These are phyloP conservation scores for Drosophila arizonae DNA, from an alignment of 1,140 invertebrate genomes.

Conservation along the genomic window DNA sequence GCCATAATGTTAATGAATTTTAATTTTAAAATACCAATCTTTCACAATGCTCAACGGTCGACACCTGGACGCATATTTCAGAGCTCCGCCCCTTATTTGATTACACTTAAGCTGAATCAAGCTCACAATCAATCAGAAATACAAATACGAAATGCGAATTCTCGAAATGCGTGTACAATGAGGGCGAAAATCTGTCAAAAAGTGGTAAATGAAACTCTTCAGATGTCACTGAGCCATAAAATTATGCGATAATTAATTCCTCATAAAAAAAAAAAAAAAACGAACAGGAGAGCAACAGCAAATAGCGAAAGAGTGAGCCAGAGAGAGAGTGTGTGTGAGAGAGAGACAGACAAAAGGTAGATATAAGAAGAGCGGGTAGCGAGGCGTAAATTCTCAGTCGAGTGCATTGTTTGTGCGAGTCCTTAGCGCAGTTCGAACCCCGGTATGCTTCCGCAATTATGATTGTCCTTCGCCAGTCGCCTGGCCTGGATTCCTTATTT, in stretches of 20 bases:
- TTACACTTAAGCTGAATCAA: background rate
- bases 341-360: background rate
- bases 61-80: conserved; percentile 37
- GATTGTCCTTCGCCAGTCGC: conserved; percentile 75
- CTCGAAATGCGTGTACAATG: conserved; percentile 24
- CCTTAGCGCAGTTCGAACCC: conserved; percentile 17
- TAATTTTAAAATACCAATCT: background rate
- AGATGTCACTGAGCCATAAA: conserved; percentile 81
- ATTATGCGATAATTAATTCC: conserved; percentile 83
- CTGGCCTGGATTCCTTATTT: conserved; percentile 41
- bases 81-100: conserved; percentile 1
- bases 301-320: conserved; percentile 11
- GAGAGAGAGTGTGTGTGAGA: background rate
- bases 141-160: conserved; percentile 46
- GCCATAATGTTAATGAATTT: background rate
- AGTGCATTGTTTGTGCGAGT: conserved; percentile 49
- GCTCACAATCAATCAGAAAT: conserved; percentile 28
- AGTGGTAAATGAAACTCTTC: conserved; percentile 81
- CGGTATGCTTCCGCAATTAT: conserved; percentile 67
- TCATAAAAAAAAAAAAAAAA: conserved; percentile 37
- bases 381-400: conserved; percentile 50
- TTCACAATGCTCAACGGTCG: background rate
- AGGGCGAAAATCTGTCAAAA: conserved; percentile 72
- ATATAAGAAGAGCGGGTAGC: conserved; percentile 3
- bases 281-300: conserved; percentile 3